A percentile compares a stretch with the other conserved stretches of the same genome.
phyloP scores from a whole-genome alignment of 2,113 vertebrate genomes.

The Callospermophilus lateralis region DNA sequence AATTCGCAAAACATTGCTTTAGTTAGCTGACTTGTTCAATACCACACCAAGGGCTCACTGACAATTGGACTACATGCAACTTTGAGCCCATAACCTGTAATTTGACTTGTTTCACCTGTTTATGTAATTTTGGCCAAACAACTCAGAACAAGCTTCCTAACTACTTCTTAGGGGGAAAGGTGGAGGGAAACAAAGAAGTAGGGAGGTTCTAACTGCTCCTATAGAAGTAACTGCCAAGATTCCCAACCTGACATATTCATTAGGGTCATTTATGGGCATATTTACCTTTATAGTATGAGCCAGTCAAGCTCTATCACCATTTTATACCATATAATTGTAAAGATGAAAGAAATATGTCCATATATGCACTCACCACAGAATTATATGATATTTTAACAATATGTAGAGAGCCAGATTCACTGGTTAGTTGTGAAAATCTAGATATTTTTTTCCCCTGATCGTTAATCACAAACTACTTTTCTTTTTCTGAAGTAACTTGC shows the following conservation, averaged over 20 bases:
- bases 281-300: slow-evolving; percentile 79
- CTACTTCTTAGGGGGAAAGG: slow-evolving; percentile 40
- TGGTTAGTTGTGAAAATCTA: slow-evolving; percentile 77
- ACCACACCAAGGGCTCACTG: not conserved
- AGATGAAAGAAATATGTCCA: slow-evolving; percentile 80
- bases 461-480: slow-evolving; percentile 64
- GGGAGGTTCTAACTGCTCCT: slow-evolving; percentile 1
- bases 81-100: not conserved
- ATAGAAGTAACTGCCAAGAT: slow-evolving; percentile 73
- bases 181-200: slow-evolving; percentile 54
- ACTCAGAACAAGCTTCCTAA: slow-evolving; percentile 71
- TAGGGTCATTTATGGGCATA: slow-evolving; percentile 79
- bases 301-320: slow-evolving; percentile 76
- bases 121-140: slow-evolving; percentile 63
- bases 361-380: slow-evolving; percentile 65
- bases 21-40: not conserved
- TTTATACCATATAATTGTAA: slow-evolving; percentile 81
- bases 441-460: slow-evolving; percentile 70
- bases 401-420: slow-evolving; percentile 79
- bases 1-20: not conserved
- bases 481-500: slow-evolving; percentile 41
- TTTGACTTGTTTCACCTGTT: slow-evolving; percentile 69
- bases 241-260: slow-evolving; percentile 80
- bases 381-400: slow-evolving; percentile 78
- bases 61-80: not conserved